phyloP scores from a whole-genome alignment of 2,888 invertebrate species.

The Pterostichus madidus region DNA sequence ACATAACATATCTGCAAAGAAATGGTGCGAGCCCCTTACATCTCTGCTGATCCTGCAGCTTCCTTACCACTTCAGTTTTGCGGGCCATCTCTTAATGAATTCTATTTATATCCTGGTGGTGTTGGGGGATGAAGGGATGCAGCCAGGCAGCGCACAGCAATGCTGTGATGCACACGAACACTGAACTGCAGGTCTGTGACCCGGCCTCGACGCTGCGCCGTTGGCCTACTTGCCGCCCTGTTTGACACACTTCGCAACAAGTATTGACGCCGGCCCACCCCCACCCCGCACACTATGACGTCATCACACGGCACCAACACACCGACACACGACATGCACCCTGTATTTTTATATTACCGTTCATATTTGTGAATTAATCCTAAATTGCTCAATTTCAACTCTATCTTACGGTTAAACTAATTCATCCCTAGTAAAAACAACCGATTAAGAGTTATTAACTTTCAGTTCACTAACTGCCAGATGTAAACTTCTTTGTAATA shows the following conservation, averaged over 20 bases:
- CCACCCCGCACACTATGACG: conserved; percentile 75
- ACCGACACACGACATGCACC: conserved; percentile 58
- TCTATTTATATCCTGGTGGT: conserved; percentile 14
- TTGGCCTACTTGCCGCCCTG: conserved; percentile 76
- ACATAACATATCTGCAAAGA: too few relatives aligned
- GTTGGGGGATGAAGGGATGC: too few relatives aligned
- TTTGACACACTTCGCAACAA: conserved; percentile 78
- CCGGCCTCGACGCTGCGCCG: conserved; percentile 57
- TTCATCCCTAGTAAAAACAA: too few relatives aligned
- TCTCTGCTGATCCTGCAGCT: not conserved
- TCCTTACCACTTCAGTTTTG: not conserved
- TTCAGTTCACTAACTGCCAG: too few relatives aligned
- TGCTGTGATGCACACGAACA: conserved; percentile 1
- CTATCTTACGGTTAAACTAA: too few relatives aligned
- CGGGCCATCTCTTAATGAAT: conserved; percentile 15
- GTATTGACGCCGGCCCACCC: conserved; percentile 75
- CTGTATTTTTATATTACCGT: too few relatives aligned
- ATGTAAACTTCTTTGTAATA: too few relatives aligned
- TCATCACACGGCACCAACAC: conserved; percentile 77
- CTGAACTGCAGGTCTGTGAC: conserved; percentile 59
- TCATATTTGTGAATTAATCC: too few relatives aligned
- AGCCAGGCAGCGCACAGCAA: not conserved
- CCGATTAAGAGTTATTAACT: too few relatives aligned
- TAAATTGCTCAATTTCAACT: too few relatives aligned
- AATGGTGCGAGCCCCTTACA: too few relatives aligned